phyloP scores from a whole-genome alignment of 2,113 vertebrate species.

The Oenanthe melanoleuca region DNA sequence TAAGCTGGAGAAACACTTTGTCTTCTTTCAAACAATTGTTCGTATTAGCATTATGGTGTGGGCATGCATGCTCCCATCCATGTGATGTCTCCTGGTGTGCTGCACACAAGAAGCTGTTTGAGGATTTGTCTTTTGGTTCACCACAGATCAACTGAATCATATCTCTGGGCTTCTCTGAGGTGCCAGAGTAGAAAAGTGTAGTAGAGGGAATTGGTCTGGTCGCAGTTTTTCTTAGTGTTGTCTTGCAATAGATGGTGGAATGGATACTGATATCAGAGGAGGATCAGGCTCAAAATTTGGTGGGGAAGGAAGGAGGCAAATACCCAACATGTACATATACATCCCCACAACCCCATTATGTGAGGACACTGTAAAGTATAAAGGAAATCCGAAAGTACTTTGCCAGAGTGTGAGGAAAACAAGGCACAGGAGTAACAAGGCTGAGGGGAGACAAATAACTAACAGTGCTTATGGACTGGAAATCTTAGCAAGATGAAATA shows the following conservation, averaged over 20 bases:
- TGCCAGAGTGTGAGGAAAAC: not conserved
- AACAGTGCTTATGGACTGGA: not conserved
- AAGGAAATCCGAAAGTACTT: not conserved
- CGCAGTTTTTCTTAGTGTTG: not conserved
- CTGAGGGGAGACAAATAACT: not conserved
- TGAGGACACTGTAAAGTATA: not conserved
- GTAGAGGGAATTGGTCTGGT: not conserved
- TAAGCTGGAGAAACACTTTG: conserved; percentile 52
- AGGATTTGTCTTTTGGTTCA: not conserved
- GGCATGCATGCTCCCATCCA: conserved; percentile 33
- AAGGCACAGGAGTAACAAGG: not conserved
- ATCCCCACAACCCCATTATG: not conserved
- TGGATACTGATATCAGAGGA: not conserved
- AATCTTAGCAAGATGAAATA: not conserved
- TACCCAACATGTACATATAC: accelerated
- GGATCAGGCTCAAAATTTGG: not conserved
- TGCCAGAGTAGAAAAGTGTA: not conserved
- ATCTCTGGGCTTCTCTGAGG: not conserved
- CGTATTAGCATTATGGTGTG: conserved; percentile 27
- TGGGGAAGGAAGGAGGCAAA: not conserved
- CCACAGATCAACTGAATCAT: not conserved
- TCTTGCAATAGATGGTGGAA: not conserved
- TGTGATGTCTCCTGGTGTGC: conserved; percentile 34
- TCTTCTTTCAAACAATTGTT: conserved; percentile 59
- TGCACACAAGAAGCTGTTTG: not conserved